These are phyloP conservation scores for Calameuta filiformis DNA, from an alignment of 2,888 invertebrate species.

Conservation along the genomic window DNA sequence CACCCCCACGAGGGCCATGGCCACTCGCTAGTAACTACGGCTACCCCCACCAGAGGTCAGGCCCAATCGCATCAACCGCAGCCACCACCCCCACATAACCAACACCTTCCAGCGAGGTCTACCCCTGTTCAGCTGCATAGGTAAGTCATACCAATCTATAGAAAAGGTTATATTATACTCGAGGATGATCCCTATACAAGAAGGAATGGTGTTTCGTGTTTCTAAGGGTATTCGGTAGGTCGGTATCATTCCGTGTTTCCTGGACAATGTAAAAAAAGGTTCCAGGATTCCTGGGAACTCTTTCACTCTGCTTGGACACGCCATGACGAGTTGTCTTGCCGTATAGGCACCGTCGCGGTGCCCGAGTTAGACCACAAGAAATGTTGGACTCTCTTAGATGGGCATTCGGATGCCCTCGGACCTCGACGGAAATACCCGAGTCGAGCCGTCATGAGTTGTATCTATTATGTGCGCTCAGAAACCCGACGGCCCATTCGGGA, in stretches of 20 bases:
- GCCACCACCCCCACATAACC: constrained; percentile 60
- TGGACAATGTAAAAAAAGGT: background rate
- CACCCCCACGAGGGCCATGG: constrained; percentile 58
- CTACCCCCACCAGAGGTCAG: constrained; percentile 58
- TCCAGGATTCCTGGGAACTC: background rate
- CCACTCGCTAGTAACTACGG: constrained; percentile 58
- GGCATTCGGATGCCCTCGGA: background rate
- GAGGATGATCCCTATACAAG: background rate
- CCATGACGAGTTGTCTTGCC: background rate
- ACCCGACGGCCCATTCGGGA: background rate
- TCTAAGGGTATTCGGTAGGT: background rate
- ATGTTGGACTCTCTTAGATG: background rate
- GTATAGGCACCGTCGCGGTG: background rate
- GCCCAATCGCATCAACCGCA: constrained; percentile 49
- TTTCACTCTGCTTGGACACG: background rate
- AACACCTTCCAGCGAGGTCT: constrained; percentile 61
- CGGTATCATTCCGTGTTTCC: background rate
- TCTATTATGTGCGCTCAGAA: background rate
- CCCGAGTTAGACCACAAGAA: background rate
- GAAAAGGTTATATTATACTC: background rate
- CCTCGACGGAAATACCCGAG: background rate
- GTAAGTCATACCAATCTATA: constrained; percentile 38
- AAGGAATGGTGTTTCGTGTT: background rate
- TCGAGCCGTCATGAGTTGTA: background rate
- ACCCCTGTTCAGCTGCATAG: constrained; percentile 61